These are phyloP conservation scores for Adela reaumurella DNA, from an alignment of 2,888 invertebrate genomes.

Conservation along the genomic window DNA sequence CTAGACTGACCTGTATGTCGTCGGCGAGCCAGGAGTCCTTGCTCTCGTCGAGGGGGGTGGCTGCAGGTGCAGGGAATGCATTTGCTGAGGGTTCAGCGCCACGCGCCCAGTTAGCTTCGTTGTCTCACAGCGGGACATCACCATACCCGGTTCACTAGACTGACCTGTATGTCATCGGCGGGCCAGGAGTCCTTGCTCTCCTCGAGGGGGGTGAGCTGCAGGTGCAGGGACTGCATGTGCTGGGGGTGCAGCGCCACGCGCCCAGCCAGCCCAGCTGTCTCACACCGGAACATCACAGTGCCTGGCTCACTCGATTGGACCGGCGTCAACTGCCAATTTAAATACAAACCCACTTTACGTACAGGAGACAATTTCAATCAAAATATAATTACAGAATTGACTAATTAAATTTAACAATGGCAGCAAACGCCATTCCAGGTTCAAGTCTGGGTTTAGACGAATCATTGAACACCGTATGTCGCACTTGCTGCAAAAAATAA, in stretches of 20 bases:
- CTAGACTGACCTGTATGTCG: too few relatives aligned
- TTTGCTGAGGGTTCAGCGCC: slow-evolving; percentile 56
- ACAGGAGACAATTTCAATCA: too few relatives aligned
- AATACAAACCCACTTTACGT: too few relatives aligned
- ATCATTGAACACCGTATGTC: too few relatives aligned
- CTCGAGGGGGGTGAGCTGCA: slow-evolving; percentile 66
- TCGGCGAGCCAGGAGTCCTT: too few relatives aligned
- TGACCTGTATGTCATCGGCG: slow-evolving; percentile 77
- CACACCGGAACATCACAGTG: slow-evolving; percentile 87
- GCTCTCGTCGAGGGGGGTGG: too few relatives aligned
- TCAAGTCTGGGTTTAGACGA: too few relatives aligned
- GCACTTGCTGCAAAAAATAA: too few relatives aligned
- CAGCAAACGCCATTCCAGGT: too few relatives aligned
- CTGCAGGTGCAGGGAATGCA: slow-evolving; percentile 58
- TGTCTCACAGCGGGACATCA: slow-evolving; percentile 72
- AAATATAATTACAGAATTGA: too few relatives aligned
- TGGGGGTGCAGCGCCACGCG: slow-evolving; percentile 83
- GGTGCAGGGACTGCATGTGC: slow-evolving; percentile 85
- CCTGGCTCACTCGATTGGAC: slow-evolving; percentile 79
- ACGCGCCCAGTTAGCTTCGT: slow-evolving; percentile 73
- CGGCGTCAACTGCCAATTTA: slow-evolving; percentile 61
- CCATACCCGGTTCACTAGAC: too few relatives aligned
- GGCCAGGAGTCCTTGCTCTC: slow-evolving; percentile 87
- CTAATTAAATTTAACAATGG: too few relatives aligned
- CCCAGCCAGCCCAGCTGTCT: slow-evolving; percentile 72